A percentile compares a stretch with the other conserved stretches of the same genome.
Evolutionary conservation across 2,797 vertebrate species (phyloP).

Genomic region (Hydrolagus colliei): DNA sequence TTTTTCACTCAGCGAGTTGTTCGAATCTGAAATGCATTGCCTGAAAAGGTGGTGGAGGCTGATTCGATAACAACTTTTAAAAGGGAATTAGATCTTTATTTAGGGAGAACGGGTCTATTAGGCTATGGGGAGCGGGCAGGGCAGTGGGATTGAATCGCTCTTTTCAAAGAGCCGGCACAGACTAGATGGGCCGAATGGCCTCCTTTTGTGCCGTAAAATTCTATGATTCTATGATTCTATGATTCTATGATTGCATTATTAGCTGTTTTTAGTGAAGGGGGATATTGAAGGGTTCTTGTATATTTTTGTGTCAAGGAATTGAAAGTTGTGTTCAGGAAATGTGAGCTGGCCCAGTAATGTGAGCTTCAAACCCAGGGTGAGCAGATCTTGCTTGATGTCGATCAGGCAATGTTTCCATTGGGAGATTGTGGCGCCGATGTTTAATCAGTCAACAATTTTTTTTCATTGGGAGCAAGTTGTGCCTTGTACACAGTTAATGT

Average conservation of each 20-base stretch:
- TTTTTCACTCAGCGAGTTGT: too few species aligned
- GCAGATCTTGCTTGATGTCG: neutral
- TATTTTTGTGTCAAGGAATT: neutral
- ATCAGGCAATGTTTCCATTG: neutral
- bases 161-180: too few species aligned
- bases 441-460: neutral
- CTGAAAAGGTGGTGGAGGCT: too few species aligned
- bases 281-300: neutral
- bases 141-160: too few species aligned
- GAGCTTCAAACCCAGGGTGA: neutral
- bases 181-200: too few species aligned
- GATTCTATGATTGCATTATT: neutral
- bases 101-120: too few species aligned
- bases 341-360: neutral
- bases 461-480: neutral
- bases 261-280: neutral
- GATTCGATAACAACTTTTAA: too few species aligned
- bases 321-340: neutral
- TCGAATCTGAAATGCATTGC: too few species aligned
- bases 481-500: neutral
- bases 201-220: too few species aligned
- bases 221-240: neutral
- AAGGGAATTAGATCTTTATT: too few species aligned
- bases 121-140: too few species aligned
- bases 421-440: neutral